phyloP scores from a whole-genome alignment of 2,797 vertebrate genomes.

The Micrastur ruficollis region DNA sequence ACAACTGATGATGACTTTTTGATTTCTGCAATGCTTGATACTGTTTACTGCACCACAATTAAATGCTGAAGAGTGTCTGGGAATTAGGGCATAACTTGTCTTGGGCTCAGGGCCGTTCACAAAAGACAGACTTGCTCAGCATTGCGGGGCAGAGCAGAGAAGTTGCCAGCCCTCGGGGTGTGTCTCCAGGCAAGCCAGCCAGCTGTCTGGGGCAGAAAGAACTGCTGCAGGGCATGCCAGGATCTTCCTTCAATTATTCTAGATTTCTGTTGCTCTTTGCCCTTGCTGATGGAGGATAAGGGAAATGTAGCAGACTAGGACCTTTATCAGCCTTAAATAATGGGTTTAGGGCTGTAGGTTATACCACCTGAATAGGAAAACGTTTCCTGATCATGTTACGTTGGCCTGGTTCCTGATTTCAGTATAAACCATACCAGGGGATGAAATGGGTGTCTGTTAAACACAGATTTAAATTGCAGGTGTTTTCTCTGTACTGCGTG shows the following conservation, averaged over 20 bases:
- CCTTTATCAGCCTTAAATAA: not conserved
- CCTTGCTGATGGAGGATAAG: not conserved
- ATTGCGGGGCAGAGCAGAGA: not conserved
- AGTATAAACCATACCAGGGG: not conserved
- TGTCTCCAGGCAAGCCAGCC: not conserved
- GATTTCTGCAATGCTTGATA: not conserved
- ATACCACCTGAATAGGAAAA: not conserved
- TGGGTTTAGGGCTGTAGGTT: not conserved
- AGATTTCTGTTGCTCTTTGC: not conserved
- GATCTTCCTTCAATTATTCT: not conserved
- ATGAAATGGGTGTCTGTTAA: not conserved
- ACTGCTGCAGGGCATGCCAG: not conserved
- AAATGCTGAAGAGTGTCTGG: not conserved
- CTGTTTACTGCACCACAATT: not conserved
- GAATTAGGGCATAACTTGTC: not conserved
- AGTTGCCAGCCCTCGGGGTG: not conserved
- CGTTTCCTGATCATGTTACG: rapidly evolving
- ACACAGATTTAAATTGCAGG: not conserved
- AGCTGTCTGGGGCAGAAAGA: not conserved
- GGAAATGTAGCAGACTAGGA: not conserved
- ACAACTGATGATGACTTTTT: not conserved
- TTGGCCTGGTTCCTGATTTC: not conserved
- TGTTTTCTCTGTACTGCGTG: not conserved
- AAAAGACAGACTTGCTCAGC: rapidly evolving
- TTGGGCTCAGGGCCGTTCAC: rapidly evolving